Evolutionary conservation across 2,888 invertebrate genomes (phyloP).

Genomic region (Cephus spinipes): DNA sequence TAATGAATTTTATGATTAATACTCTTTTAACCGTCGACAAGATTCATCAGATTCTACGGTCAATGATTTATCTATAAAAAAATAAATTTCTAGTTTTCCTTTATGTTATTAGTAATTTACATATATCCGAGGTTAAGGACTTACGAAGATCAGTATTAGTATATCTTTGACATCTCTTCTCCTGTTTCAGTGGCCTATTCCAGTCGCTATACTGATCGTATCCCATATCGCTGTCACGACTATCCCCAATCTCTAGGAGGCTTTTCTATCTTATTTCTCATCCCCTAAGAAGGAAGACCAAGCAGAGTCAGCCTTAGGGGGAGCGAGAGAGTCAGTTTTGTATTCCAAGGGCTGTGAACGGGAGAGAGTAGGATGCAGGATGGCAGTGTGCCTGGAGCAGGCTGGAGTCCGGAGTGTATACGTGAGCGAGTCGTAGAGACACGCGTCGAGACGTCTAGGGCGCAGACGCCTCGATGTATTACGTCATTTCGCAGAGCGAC

Average conservation of each 20-base stretch:
- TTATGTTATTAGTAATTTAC: background rate
- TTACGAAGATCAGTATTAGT: background rate
- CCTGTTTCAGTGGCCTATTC: background rate
- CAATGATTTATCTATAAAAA: background rate
- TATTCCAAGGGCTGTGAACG: background rate
- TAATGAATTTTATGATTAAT: conserved; percentile 4
- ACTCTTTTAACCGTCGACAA: background rate
- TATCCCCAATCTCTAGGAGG: conserved; percentile 3
- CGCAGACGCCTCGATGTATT: conserved; percentile 32
- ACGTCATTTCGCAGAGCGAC: conserved; percentile 15
- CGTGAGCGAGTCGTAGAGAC: conserved; percentile 14
- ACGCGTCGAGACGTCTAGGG: conserved; percentile 29
- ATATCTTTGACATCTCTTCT: background rate
- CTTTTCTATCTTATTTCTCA: background rate
- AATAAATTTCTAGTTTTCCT: background rate
- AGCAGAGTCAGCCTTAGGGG: background rate
- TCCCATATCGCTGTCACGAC: conserved; percentile 8
- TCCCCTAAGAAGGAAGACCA: background rate
- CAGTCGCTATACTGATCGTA: background rate
- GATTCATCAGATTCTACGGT: background rate
- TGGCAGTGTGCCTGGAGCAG: background rate
- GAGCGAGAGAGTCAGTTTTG: background rate
- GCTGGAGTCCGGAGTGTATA: background rate
- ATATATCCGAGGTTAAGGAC: background rate
- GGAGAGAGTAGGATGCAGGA: background rate